Conservation (phyloP, 2,888 invertebrate genomes). For the Xestobium rufovillosum region DNA sequence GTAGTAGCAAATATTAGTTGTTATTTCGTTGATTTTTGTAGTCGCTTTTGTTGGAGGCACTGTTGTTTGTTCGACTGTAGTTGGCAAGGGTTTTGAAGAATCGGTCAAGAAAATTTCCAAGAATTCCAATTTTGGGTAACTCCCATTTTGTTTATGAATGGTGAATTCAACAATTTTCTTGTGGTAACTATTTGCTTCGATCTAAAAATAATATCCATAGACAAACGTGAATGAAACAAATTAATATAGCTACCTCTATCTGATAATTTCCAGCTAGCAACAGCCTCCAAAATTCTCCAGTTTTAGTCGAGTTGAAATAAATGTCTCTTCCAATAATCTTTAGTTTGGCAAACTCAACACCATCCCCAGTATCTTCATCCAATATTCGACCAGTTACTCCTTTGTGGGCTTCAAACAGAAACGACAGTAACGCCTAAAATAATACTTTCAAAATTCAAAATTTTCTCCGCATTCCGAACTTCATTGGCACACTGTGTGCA, state of each 20-base stretch:
- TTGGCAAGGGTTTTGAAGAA: too few relatives aligned
- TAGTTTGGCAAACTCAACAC: slow-evolving; percentile 46
- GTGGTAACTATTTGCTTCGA: slow-evolving; percentile 24
- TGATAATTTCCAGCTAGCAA: slow-evolving; percentile 54
- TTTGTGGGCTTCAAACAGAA: slow-evolving; percentile 48
- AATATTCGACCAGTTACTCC: slow-evolving; percentile 55
- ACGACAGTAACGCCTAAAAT: slow-evolving; percentile 48
- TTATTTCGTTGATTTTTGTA: too few relatives aligned
- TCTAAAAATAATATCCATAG: slow-evolving; percentile 19
- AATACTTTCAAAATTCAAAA: background rate
- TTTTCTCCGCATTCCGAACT: background rate
- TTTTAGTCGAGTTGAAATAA: slow-evolving; percentile 47
- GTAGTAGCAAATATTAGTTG: too few relatives aligned
- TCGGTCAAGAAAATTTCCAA: slow-evolving; percentile 17
- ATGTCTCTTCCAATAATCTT: slow-evolving; percentile 51
- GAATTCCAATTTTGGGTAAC: slow-evolving; percentile 10
- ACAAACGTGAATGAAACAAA: slow-evolving; percentile 7
- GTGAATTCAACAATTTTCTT: slow-evolving; percentile 14
- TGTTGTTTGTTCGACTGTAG: too few relatives aligned
- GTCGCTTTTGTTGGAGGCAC: slow-evolving; percentile 15
- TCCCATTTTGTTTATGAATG: slow-evolving; percentile 7
- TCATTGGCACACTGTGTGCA: background rate
- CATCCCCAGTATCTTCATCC: slow-evolving; percentile 41
- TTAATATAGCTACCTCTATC: slow-evolving; percentile 41
- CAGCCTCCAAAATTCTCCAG: slow-evolving; percentile 61